phyloP scores from a whole-genome alignment of 2,888 invertebrate genomes.

The Alsophila aescularia region DNA sequence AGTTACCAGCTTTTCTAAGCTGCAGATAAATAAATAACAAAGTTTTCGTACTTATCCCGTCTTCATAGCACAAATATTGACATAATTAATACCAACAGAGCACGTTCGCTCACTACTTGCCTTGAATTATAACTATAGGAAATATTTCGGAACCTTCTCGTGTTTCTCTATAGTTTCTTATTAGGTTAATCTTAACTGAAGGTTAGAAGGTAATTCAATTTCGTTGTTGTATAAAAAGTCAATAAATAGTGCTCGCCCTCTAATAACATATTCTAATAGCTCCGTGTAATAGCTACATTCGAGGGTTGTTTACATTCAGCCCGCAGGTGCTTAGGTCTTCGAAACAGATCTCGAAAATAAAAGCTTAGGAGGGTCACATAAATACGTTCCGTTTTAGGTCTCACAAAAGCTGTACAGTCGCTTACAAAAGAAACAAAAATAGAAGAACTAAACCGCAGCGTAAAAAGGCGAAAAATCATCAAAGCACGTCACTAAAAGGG shows the following conservation, averaged over 20 bases:
- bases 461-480: conserved; percentile 63
- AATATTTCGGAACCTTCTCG: conserved; percentile 36
- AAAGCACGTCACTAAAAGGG: conserved; percentile 61
- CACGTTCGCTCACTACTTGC: conserved; percentile 62
- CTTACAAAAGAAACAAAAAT: conserved; percentile 29
- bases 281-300: neutral
- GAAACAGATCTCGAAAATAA: conserved; percentile 11
- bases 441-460: conserved; percentile 45
- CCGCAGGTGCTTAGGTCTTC: neutral
- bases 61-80: conserved; percentile 72
- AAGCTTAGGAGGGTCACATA: conserved; percentile 17
- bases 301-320: conserved; percentile 10
- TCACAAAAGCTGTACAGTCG: conserved; percentile 19
- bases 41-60: conserved; percentile 64
- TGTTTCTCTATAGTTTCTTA: conserved; percentile 36
- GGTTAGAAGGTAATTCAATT: conserved; percentile 24
- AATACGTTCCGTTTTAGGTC: conserved; percentile 24
- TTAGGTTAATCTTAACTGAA: conserved; percentile 25
- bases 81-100: conserved; percentile 71
- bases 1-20: conserved; percentile 56
- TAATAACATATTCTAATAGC: conserved; percentile 9
- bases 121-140: conserved; percentile 60
- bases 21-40: conserved; percentile 63
- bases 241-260: conserved; percentile 9
- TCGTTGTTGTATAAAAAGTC: conserved; percentile 6